Base-by-base conservation (phyloP, 2,888 invertebrate species). In the Diarsia mendica region DNA sequence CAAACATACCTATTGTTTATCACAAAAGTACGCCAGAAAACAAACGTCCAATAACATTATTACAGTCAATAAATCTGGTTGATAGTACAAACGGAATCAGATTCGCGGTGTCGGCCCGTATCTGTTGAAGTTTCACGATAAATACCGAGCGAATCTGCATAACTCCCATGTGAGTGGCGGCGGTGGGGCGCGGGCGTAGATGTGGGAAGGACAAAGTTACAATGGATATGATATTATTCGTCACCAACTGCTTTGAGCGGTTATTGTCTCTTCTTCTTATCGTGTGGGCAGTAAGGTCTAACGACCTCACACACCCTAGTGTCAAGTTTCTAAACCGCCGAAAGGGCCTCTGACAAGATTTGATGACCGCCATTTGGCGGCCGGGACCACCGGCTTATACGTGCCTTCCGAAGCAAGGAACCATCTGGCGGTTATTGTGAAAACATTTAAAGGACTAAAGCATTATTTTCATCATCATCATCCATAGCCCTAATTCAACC, bases 61-160 rank as follows among this genome's bases (percentile, higher is more conserved):
- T 93, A 92, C 93, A 93, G 90, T 88, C 93, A 90, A 94, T 95
- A 95, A 95, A 94, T 95, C 94, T 91, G 79, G 87, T 87, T 88
- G 88, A 91, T 93, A 95, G 93, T 92, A 91, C 91, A 91, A 94
- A 91, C 95, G 95, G 96, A 94, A 96, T 96, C 96, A 95, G 96
- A 95, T 96, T 95, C 95, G 92, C 91, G 91, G 92, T 93, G 96
- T 96, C 96, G 94, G 94, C 91, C 92, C 94, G 93, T 96, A 95
- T 96, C 96, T 95, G 94, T 89, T 94, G 89, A 96, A 96, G 93
- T 96, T 96, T 94, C 92, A 91, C 94, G 93, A 96, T 96, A 96
- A 96, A 96, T 96, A 95, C 93, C 76, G 91, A 87, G 87, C 73
- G 91, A 95, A 95, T 96, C 95, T 96, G 95, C 96, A 96, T 96